Base-by-base conservation (phyloP, 2,797 vertebrate genomes). In the Labeo calbasu region DNA sequence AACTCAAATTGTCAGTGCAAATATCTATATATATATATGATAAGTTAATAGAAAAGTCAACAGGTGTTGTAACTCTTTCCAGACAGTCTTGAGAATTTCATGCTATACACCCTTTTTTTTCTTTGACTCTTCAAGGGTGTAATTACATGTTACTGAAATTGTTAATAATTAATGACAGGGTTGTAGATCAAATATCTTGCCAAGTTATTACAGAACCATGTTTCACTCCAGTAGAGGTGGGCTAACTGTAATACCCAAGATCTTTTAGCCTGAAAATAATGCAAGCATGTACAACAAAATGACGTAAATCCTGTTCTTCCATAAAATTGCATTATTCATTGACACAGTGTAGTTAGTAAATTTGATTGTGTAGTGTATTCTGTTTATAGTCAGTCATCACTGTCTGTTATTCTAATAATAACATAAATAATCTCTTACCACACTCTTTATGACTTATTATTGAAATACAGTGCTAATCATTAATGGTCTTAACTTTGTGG, bases 401-500 rank as follows among this genome's bases (percentile, higher is more conserved):
- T 72, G 53, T 81, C 36, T 59, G 4, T 43, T 9, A 77, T 28
- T 46, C 11, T 36, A 61, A 71, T 48, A 57, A 80, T 25, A 70
- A 48, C 9, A 55, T 40, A 72, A 43, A 69, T 69, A 48, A 28
- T 61, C 13, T 23, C 11, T 78, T 36, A 32, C 6, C 21, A 14
- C 15, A 50, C 69, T 2, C 23, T 80, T 7, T 19, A 46, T 80
- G 28, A n/a, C n/a, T 25, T 85, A 50, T 40, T 76, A 68, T 36
- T 76, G 78, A 68, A 85, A 77, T 32, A n/a, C 75, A 71, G 14
- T 50, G 23, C 17, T 80, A 72, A 15, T 78, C 43, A 71, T 71
- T 84, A 84, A 77, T 36, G 40, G 75, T 78, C 25, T 78, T 40
- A 61, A 50, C 51, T 78, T 50, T 84, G 75, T 78, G 65, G 66